Conservation (phyloP, 2,888 invertebrate species). For the Spodoptera exigua region DNA sequence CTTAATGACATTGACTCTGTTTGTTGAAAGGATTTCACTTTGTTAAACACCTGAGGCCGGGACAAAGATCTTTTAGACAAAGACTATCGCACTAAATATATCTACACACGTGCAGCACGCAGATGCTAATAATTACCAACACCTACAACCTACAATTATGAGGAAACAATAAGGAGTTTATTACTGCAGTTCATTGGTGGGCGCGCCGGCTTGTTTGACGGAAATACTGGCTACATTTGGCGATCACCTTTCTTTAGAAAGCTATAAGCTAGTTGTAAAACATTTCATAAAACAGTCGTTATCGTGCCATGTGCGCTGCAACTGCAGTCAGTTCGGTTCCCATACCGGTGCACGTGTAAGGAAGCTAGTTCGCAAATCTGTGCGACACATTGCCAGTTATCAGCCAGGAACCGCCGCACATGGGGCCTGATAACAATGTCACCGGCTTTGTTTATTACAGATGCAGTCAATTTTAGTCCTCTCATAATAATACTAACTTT, state of each 20-base stretch:
- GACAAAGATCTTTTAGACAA: slow-evolving; percentile 38
- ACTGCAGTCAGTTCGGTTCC: slow-evolving; percentile 63
- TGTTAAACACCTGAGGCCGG: slow-evolving; percentile 41
- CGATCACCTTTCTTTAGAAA: slow-evolving; percentile 85
- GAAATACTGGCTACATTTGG: slow-evolving; percentile 76
- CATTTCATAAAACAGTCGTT: slow-evolving; percentile 82
- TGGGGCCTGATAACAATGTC: slow-evolving; percentile 63
- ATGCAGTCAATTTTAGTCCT: slow-evolving; percentile 1
- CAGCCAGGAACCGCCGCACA: slow-evolving; percentile 61
- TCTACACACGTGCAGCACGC: slow-evolving; percentile 43
- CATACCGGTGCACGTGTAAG: slow-evolving; percentile 82
- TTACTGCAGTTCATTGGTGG: slow-evolving; percentile 47
- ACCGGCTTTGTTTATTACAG: slow-evolving; percentile 16
- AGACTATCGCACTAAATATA: slow-evolving; percentile 35
- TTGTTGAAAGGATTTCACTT: slow-evolving; percentile 21
- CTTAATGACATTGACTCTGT: too few relatives aligned
- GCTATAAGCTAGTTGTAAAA: slow-evolving; percentile 82
- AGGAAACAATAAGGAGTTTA: slow-evolving; percentile 69
- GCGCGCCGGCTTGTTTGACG: slow-evolving; percentile 63
- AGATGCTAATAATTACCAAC: slow-evolving; percentile 53
- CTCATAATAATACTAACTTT: too few relatives aligned
- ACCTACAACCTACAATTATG: slow-evolving; percentile 59
- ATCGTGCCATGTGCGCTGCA: slow-evolving; percentile 78
- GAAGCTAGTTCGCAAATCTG: slow-evolving; percentile 84
- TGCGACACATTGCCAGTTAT: slow-evolving; percentile 80